Evolutionary conservation across 2,888 invertebrate species (phyloP).

Genomic region (Dolichopus griseipennis): DNA sequence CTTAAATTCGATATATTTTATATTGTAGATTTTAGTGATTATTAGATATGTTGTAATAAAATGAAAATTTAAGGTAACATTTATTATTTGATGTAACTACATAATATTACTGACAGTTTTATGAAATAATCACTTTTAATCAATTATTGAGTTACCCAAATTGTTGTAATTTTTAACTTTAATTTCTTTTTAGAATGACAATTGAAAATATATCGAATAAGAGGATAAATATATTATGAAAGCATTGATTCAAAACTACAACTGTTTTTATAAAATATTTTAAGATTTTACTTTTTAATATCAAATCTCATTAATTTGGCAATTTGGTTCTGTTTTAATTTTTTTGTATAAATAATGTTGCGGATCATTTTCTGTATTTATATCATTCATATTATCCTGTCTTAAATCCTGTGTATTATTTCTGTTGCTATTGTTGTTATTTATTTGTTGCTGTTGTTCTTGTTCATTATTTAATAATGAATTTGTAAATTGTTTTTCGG

Average conservation of each 20-base stretch:
- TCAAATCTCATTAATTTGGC: conserved; percentile 8
- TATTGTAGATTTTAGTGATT: no score
- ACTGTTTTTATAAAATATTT: background rate
- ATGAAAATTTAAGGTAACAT: no score
- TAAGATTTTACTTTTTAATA: background rate
- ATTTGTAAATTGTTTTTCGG: background rate
- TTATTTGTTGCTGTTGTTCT: background rate
- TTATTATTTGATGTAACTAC: no score
- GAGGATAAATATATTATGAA: no score
- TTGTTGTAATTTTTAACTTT: no score
- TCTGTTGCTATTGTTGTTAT: conserved; percentile 10
- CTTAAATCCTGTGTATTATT: conserved; percentile 1
- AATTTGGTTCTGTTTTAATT: conserved; percentile 8
- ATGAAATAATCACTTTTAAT: no score
- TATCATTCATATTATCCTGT: background rate
- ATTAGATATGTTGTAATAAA: no score
- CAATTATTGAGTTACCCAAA: no score
- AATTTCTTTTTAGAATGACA: no score
- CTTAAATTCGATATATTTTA: no score
- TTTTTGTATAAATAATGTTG: conserved; percentile 7
- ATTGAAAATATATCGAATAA: no score
- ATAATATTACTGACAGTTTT: no score
- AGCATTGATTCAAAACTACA: background rate
- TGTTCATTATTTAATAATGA: background rate
- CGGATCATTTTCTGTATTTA: background rate